Evolutionary conservation across 2,888 invertebrate species (phyloP), one percentile per base, ranked within the genome.

Genomic region (Bursaphelenchus okinawaensis): DNA sequence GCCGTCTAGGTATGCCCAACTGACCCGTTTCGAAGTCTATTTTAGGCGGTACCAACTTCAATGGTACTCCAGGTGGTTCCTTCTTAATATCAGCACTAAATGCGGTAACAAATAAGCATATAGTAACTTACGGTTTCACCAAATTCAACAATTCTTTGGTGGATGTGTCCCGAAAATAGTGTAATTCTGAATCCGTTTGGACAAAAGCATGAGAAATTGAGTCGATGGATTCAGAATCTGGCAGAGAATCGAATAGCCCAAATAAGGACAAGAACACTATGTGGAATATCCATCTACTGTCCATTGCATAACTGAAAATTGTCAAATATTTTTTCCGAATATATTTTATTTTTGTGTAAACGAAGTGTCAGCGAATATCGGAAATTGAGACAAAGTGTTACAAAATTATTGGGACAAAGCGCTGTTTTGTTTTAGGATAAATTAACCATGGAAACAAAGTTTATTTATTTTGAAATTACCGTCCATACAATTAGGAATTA

Each of bases 1-100:
- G 89, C 84, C 90, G 88, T 83, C 90, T 90, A 71, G 93, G 90
- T 83, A 90, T 88, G 70, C 93, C 93, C 16, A 67, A 50, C 29
- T 29, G 73, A 73, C 68, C 69, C 24, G 70, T 68, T 22, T 70
- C 75, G 55, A 77, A 77, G 66, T 72, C 73, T 54, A 75, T 54
- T 58, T 65, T 63, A 0, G 69, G 66, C 26, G 75, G 75, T 28
- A 74, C 72, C 50, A 76, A 66, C 55, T 72, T 69, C 28, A 76
- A 57, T 40, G 69, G 69, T 16, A 65, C 23, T 40, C 64, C 65
- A 27, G 28, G 19, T 12, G 55, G 40, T 16, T 40, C n/a, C 4
- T 50, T 4, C 24, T 27, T 51, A n/a, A 40, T 27, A 26, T 70
- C 69, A 7, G 55, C 19, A 19, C 69, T 70, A 51, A 71, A 68